phyloP scores from a whole-genome alignment of 2,797 vertebrate species.

The Falco columbarius region DNA sequence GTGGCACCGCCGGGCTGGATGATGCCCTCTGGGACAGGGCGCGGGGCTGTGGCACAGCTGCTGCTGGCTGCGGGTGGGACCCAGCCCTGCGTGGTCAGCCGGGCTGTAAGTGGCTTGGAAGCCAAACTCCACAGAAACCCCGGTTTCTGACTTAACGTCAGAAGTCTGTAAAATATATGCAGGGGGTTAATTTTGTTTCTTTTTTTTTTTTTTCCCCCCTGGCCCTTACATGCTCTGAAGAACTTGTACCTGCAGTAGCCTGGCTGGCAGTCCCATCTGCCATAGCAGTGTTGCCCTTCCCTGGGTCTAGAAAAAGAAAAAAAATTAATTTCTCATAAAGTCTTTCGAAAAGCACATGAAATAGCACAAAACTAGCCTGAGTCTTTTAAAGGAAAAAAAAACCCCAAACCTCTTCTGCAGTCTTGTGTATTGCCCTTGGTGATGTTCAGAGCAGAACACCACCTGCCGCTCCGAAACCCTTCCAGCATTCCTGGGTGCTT shows the following conservation, averaged over 20 bases:
- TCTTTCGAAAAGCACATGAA: neutral
- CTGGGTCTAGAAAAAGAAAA: neutral
- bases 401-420: neutral
- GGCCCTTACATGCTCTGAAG: accelerated
- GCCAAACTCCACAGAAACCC: neutral
- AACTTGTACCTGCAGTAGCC: neutral
- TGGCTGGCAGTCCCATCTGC: neutral
- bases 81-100: neutral
- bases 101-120: neutral
- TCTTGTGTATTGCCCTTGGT: neutral
- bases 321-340: neutral
- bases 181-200: neutral
- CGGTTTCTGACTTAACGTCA: neutral
- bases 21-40: accelerated
- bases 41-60: neutral
- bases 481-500: neutral
- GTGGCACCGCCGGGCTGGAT: neutral
- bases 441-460: neutral
- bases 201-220: accelerated
- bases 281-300: neutral
- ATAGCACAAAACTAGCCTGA: neutral
- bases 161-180: neutral
- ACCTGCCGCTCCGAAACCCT: neutral
- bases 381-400: neutral
- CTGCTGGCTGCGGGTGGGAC: neutral